phyloP scores from a whole-genome alignment of 2,888 invertebrate species.

The Brachyopa scutellaris region DNA sequence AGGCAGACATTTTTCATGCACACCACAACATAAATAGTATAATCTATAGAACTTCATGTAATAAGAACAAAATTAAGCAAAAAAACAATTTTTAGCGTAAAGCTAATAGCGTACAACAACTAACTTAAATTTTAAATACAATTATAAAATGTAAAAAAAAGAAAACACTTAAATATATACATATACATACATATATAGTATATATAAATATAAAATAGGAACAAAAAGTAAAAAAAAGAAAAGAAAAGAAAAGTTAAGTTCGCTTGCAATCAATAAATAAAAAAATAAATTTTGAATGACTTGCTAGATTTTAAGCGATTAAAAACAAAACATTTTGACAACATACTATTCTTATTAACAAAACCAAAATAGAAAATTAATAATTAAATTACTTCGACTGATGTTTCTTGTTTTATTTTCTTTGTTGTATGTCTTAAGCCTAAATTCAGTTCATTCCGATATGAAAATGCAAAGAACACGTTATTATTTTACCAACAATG shows the following conservation, averaged over 20 bases:
- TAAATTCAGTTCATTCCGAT: slow-evolving; percentile 20
- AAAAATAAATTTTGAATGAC: slow-evolving; percentile 59
- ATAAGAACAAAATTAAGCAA: slow-evolving; percentile 57
- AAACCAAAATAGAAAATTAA: slow-evolving; percentile 70
- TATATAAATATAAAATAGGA: slow-evolving; percentile 48
- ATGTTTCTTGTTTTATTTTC: slow-evolving; percentile 64
- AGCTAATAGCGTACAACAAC: slow-evolving; percentile 63
- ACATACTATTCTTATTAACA: slow-evolving; percentile 67
- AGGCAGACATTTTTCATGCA: slow-evolving; percentile 36
- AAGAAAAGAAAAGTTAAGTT: slow-evolving; percentile 47
- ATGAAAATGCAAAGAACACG: slow-evolving; percentile 6
- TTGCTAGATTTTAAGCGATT: slow-evolving; percentile 69
- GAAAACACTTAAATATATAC: slow-evolving; percentile 46
- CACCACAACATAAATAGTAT: slow-evolving; percentile 45
- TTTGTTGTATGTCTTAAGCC: slow-evolving; percentile 20
- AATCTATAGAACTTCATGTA: slow-evolving; percentile 45
- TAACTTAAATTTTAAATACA: slow-evolving; percentile 63
- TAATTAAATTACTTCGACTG: slow-evolving; percentile 71
- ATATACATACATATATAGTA: slow-evolving; percentile 23
- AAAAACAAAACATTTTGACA: slow-evolving; percentile 59
- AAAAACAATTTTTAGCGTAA: slow-evolving; percentile 53
- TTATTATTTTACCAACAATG: slow-evolving; percentile 41
- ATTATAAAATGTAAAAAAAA: slow-evolving; percentile 65
- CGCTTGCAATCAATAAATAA: slow-evolving; percentile 68
- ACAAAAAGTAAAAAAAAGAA: slow-evolving; percentile 51